Evolutionary conservation across 2,797 vertebrate species (phyloP), one percentile per base, ranked within the genome.

Genomic region (Acipenser oxyrinchus): DNA sequence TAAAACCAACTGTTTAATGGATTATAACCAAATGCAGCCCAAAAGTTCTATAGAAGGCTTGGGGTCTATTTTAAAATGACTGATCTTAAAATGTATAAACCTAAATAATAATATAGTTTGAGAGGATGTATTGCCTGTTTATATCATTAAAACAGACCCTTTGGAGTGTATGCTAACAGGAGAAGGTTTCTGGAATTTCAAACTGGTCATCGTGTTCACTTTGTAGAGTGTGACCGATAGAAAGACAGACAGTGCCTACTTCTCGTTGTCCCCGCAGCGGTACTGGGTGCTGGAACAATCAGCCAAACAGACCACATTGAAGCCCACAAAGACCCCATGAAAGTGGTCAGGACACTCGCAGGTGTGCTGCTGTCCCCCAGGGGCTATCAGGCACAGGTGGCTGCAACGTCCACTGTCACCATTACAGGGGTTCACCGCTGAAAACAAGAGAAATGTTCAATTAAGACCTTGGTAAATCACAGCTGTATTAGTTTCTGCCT

Each of bases 241-340:
- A 11, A 7, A 6, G 48, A 49, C 10, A n/a, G 48, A 37, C 49
- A 11, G 64, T 6, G n/a, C 81, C 75, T n/a, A 87, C 85, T 72
- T 87, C 63, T 87, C 85, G 49, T 87, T 86, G 81, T 88, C 86
- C 4, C 83, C 84, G 65, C 87, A 88, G 77, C 86, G 84, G 75
- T 85, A 88, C 79, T 87, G 83, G 6, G 84, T 87, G 74, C 86
- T 87, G 80, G 85, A 86, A 70, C 87, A 88, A 78, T 88, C 85
- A 1, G 86, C 83, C 0, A 87, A 85, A 74, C 87, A 87, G 75
- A 82, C 84, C 76, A 86, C 71, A 63, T 67, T 77, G 64, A 87
- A 84, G 72, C 85, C 86, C 51, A 86, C 48, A 3, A 65, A 10
- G 2, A 87, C 1, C 51, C 57, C 75, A 1, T 86, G 82, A 72